Base-by-base conservation (phyloP, 2,113 vertebrate genomes). In the Pleuronectes platessa region DNA sequence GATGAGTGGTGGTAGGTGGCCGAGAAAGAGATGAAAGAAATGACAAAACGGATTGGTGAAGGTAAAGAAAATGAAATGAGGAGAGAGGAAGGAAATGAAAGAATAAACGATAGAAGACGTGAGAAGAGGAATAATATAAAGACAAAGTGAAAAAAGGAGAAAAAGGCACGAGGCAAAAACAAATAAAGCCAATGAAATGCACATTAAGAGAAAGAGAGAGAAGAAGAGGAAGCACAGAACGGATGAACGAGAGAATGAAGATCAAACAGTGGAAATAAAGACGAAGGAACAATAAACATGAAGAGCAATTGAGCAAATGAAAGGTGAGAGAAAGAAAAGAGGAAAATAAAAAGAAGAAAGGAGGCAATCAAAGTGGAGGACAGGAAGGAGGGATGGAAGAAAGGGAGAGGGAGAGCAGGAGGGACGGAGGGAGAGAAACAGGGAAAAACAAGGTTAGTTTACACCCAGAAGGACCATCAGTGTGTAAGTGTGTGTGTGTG, bases 371-470 rank as follows among this genome's bases (percentile, higher is more conserved):
- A 76, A 80, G 71, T 8, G 23, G 49, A 68, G n/a, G 7, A 26
- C 26, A 23, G 12, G 40, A 23, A 23, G 23, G 31, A 68, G 11
- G 37, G 40, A 42, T 13, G 3, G 12, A 13, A 5, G 35, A 63
- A 27, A 18, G 20, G 51, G 26, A 68, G 5, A 61, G 35, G 13
- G 18, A 26, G 15, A 53, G 62, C 6, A 61, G 42, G 47, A 67
- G 53, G 55, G 60, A 75, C 55, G 61, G 60, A 69, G 63, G 61
- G 71, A 84, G 64, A 20, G 27, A 62, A 90, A 55, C 60, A 77
- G 54, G 84, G 78, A 81, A 90, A 84, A 93, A 86, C 84, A 84
- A 93, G 79, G 89, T 94, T 94, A 94, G 88, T 93, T 86, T 69
- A 85, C 45, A 87, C 62, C 77, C 31, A 31, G 24, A 24, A 24